Percentiles rank a stretch among this genome's conserved stretches.
Evolutionary conservation across 2,888 invertebrate species (phyloP).

Genomic region (Callyntrura guangdongensis): DNA sequence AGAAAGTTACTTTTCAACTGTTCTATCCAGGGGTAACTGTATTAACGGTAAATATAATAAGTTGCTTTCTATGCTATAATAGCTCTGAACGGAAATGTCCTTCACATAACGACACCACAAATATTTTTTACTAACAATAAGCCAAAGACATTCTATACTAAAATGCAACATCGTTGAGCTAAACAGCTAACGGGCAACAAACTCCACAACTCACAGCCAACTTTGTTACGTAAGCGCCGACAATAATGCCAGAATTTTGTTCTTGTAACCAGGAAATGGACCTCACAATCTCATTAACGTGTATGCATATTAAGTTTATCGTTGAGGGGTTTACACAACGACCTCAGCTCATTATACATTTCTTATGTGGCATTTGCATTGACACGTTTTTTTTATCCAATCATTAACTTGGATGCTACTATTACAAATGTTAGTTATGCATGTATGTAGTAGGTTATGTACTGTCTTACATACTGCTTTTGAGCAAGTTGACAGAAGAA

Average conservation of each 20-base stretch:
- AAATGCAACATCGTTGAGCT: no score
- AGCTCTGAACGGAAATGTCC: no score
- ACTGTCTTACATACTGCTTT: constrained; percentile 29
- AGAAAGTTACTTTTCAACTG: background rate
- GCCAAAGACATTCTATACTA: no score
- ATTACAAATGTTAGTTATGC: background rate
- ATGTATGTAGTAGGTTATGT: background rate
- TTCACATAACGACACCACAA: no score
- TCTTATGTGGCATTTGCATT: background rate
- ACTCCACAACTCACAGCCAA: background rate
- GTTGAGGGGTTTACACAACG: no score
- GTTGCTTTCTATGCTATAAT: background rate
- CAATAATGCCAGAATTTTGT: no score
- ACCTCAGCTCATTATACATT: no score
- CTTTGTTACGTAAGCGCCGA: background rate
- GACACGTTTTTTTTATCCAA: background rate
- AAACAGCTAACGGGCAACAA: no score
- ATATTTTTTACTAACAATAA: no score
- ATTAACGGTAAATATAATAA: no score
- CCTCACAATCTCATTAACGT: background rate
- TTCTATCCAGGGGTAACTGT: background rate
- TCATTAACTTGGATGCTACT: constrained; percentile 11
- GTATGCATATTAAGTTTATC: no score
- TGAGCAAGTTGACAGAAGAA: constrained; percentile 58
- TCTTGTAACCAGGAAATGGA: no score